A percentile compares a stretch with the other conserved stretches of the same genome.
phyloP scores from a whole-genome alignment of 2,797 vertebrate genomes.

The Ispidina picta region DNA sequence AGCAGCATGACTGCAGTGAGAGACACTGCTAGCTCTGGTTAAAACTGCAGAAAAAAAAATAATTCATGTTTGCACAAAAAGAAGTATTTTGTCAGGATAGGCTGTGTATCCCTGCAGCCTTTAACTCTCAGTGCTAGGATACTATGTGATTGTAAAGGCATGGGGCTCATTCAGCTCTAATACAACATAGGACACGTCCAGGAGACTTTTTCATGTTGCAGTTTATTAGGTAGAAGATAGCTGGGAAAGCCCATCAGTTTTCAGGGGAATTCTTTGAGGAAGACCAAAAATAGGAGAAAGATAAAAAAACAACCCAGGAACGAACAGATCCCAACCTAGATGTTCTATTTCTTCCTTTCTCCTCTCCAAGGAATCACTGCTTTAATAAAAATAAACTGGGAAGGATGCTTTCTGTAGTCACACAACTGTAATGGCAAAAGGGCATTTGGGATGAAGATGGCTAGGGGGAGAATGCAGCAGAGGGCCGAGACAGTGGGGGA shows the following conservation, averaged over 20 bases:
- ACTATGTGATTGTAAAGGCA: not conserved
- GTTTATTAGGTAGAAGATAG: not conserved
- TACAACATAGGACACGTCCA: fast-evolving
- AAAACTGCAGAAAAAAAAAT: not conserved
- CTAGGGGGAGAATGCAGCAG: not conserved
- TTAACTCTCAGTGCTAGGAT: not conserved
- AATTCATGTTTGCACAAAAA: not conserved
- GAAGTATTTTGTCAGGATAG: not conserved
- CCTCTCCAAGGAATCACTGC: not conserved
- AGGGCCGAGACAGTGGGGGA: not conserved
- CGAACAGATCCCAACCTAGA: not conserved
- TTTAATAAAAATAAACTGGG: not conserved
- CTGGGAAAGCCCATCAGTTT: not conserved
- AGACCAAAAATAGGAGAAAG: not conserved
- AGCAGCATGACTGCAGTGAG: not conserved
- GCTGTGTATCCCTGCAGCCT: not conserved
- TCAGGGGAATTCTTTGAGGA: not conserved
- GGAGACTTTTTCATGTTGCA: not conserved
- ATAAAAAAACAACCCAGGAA: not conserved
- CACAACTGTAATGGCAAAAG: not conserved
- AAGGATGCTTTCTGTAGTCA: not conserved
- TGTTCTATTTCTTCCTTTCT: not conserved
- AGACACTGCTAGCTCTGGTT: not conserved
- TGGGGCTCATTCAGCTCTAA: not conserved
- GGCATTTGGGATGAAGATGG: not conserved